Base-by-base conservation (phyloP, 2,797 vertebrate species). In the Semaprochilodus insignis region DNA sequence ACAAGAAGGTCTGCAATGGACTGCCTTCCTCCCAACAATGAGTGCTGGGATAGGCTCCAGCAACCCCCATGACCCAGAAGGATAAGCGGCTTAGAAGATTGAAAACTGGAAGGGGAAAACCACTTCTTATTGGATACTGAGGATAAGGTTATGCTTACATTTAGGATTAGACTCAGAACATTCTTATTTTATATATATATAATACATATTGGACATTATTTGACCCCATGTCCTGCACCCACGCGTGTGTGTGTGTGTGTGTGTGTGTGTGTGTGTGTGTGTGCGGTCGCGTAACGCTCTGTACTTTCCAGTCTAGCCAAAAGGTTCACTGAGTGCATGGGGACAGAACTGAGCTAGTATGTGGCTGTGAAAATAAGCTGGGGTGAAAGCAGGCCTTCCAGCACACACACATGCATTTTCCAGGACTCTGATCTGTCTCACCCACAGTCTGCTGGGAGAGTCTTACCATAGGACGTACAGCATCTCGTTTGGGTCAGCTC, bases 281-380 rank as follows among this genome's bases (percentile, higher is more conserved):
- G 34, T 52, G 44, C 55, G 17, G 3, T 6, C 54, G 44, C 54
- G 44, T 62, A 60, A 85, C 84, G 81, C 82, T 86, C 81, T 81
- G 77, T 60, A 81, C 83, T 87, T 82, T 88, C 76, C 85, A 34
- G 81, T 81, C 59, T 81, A 83, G 82, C 25, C 15, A 17, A 52
- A 21, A 36, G 31, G 83, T 75, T 83, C 52, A 76, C 36, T 1
- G 70, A 77, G 74, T 62, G 71, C 71, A 74, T 31, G 55, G 36
- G 73, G 71, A 54, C 55, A 62, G 71, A 34, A 44, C 31, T 60
- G 25, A 74, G 25, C 67, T 71, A 55, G 76, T 70, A 55, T 65
- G 57, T 75, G 63, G 44, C 60, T 75, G 75, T 78, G 79, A 81
- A 55, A 81, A 76, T 78, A 69, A 69, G 17, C 19, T 36, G 48